These are phyloP conservation scores for Apantesis nais DNA, from an alignment of 2,888 invertebrate genomes.

Conservation along the genomic window DNA sequence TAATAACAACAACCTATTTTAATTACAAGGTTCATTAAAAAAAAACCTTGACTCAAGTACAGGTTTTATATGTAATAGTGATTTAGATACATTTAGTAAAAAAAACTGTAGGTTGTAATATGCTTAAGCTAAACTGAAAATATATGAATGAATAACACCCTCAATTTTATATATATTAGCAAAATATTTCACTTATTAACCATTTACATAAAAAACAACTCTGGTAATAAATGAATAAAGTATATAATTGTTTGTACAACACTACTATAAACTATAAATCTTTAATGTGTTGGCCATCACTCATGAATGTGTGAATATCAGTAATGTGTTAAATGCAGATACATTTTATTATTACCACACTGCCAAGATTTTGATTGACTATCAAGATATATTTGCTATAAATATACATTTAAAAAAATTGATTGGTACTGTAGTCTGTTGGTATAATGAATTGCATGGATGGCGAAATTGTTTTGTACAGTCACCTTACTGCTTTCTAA, in stretches of 20 bases:
- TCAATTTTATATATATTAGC: neutral
- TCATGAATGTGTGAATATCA: too few relatives aligned
- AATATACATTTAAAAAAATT: too few relatives aligned
- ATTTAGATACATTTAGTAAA: neutral
- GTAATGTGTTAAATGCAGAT: too few relatives aligned
- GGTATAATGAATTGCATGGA: too few relatives aligned
- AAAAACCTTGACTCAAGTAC: neutral
- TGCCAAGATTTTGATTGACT: neutral
- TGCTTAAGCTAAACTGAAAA: neutral
- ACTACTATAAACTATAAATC: neutral
- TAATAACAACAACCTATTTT: neutral
- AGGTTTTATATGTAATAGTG: neutral
- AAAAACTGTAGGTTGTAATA: neutral
- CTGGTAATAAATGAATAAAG: neutral
- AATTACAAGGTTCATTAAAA: neutral
- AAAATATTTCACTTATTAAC: neutral
- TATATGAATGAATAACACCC: neutral
- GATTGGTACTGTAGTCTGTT: too few relatives aligned
- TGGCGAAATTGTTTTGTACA: too few relatives aligned
- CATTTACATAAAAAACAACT: neutral
- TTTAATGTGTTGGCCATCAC: neutral
- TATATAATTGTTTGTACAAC: neutral
- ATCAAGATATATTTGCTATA: too few relatives aligned
- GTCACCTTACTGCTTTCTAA: too few relatives aligned
- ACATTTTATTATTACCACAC: neutral